A percentile compares a stretch with the other conserved stretches of the same genome.
Conservation (phyloP, 37 sponge, comb jelly and placozoan species). For the Mnemiopsis leidyi region DNA sequence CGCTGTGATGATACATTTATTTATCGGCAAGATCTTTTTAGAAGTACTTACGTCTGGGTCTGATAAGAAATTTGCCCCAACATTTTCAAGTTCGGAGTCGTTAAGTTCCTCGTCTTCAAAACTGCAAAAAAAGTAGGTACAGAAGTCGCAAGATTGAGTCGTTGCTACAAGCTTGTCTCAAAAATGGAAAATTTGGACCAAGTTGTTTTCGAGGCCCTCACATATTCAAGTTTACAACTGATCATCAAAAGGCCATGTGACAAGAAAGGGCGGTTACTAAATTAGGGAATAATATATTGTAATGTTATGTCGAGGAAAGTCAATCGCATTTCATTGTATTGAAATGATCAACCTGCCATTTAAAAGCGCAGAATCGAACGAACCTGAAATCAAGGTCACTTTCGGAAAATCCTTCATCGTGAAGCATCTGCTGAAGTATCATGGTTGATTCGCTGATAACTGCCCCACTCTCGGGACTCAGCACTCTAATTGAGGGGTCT, state of each 20-base stretch:
- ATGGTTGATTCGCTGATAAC: constrained; percentile 3
- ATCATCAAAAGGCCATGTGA: no score
- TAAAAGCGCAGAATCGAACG: no score
- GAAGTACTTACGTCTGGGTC: not conserved
- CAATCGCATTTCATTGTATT: no score
- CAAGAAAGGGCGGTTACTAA: no score
- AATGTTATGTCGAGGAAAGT: no score
- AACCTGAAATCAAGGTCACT: constrained; percentile 28
- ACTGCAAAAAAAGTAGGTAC: not conserved
- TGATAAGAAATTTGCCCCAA: not conserved
- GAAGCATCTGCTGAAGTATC: constrained; percentile 19
- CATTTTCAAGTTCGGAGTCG: not conserved
- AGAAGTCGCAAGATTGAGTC: not conserved
- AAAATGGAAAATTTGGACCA: no score
- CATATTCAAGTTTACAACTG: no score
- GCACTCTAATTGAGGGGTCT: not conserved
- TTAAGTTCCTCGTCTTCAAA: constrained; percentile 17
- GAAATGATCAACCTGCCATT: no score
- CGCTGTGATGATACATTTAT: no score
- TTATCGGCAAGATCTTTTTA: not conserved
- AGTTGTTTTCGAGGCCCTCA: no score
- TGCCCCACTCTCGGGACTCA: not conserved
- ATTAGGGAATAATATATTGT: no score
- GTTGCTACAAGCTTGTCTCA: no score
- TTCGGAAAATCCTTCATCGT: not conserved